These are phyloP conservation scores for Carettochelys insculpta DNA, from an alignment of 2,113 vertebrate genomes.

Conservation along the genomic window DNA sequence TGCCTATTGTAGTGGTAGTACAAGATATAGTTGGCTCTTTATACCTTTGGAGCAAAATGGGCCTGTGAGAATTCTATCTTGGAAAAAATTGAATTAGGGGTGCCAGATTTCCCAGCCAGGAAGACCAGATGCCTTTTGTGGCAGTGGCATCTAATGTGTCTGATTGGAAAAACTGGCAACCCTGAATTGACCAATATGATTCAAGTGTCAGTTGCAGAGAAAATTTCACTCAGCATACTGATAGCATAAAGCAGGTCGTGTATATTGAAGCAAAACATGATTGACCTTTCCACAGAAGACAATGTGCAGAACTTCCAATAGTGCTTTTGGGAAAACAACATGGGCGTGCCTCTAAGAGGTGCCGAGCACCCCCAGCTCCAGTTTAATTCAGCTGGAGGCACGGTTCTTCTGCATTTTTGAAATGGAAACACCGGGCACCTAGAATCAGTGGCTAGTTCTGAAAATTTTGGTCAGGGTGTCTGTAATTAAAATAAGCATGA, in stretches of 20 bases:
- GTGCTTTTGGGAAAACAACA: accelerated
- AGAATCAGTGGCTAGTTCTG: accelerated
- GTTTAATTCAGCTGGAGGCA: accelerated
- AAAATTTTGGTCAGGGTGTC: accelerated
- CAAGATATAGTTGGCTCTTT: background rate
- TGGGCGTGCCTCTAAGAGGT: accelerated
- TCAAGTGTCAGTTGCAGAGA: background rate
- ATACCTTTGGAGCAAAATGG: background rate
- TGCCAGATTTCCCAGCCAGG: too few relatives aligned
- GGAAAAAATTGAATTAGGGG: background rate
- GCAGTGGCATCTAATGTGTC: too few relatives aligned
- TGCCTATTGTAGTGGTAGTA: background rate
- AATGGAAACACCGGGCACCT: accelerated
- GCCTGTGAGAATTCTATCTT: background rate
- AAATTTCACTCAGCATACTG: background rate
- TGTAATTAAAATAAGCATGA: background rate
- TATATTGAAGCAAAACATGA: background rate
- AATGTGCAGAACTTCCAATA: background rate
- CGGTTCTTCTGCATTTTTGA: background rate
- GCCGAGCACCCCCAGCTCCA: too few relatives aligned
- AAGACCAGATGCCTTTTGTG: too few relatives aligned
- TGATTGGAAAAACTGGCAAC: too few relatives aligned
- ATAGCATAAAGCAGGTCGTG: background rate
- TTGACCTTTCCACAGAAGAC: background rate
- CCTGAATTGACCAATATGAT: too few relatives aligned